Base-by-base conservation (phyloP, 2,888 invertebrate genomes). In the Eupithecia exiguata region DNA sequence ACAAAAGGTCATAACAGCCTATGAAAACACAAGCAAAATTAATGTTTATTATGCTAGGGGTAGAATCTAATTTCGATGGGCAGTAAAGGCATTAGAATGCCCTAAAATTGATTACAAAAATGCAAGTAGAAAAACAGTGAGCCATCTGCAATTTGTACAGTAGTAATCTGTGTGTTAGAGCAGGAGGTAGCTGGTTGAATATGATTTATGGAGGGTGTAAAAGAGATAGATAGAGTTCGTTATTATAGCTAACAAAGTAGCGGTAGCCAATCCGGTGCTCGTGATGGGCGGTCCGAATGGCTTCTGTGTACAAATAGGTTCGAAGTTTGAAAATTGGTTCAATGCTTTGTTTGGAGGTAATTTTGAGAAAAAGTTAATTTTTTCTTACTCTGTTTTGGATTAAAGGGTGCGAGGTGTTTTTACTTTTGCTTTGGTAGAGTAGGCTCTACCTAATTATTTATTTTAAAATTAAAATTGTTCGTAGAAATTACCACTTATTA, bases 71-170 rank as follows among this genome's bases (percentile, higher is more conserved):
- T 81, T 81, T 89, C 0, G 69, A 72, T 46, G 74, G 69, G 7
- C 0, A n/a, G 5, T 7, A 0, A 49, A 53, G 74, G 74, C 79
- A 82, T 85, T 89, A 89, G 86, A 88, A 85, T 87, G 83, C 83
- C 87, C 87, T 87, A 87, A 89, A 90, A 88, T 83, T 84, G 75
- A 83, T 82, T 84, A 85, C 86, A 82, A 85, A 88, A 87, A 87
- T 84, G 81, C 86, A 88, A 84, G 90, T 91, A 91, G 91, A 90
- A 93, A 91, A 93, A 91, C 88, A 82, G 87, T 89, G 90, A 91
- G 87, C 91, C 88, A 91, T 91, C 86, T 87, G 89, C 91, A 92
- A 92, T 93, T 91, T 92, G 87, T 90, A 84, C 86, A 84, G 85
- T 87, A 84, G 83, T 88, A 88, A 89, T 89, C 89, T 87, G 86